Evolutionary conservation across 2,797 vertebrate species (phyloP), one percentile per base, ranked within the genome.

Genomic region (Phrynocephalus guinanensis): DNA sequence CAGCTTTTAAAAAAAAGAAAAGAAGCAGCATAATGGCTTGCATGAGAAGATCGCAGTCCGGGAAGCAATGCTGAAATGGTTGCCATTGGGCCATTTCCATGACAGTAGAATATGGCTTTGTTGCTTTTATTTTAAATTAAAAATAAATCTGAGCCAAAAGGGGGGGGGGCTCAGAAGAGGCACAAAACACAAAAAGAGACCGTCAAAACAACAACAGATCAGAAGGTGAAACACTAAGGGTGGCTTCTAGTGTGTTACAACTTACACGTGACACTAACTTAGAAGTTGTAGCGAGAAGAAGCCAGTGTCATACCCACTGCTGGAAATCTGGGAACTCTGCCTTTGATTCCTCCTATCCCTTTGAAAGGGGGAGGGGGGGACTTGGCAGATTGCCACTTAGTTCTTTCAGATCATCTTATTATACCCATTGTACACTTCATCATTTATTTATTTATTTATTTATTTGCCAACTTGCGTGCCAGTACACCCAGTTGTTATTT

Each of bases 321-420:
- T 95, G 91, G 93, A 95, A 96, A 95, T 95, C 95, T 95, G 95
- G 95, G 94, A 96, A 95, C 95, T 94, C 97, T 93, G 95, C 93
- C 94, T 91, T 95, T 93, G 90, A 95, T 95, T 95, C 95, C 96
- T 95, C 95, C 96, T 95, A 95, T 86, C 75, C 94, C 95, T 97
- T 97, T 97, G 97, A 97, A 97, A 98, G 97, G 94, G 92, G 94
- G 30, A 68, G 85, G 70, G 18, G 18, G 94, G 91, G 5, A 93
- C 94, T 95, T 97, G 95, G 96, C 95, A 96, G 90, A 33, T 92
- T 93, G 93, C 95, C 96, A 96, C 87, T 90, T 83, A 91, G 79
- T 90, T 94, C 92, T 90, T 93, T 90, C 91, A 91, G 90, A 93
- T 92, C 94, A 94, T 89, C 56, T 95, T 95, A 92, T 94, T 91